Percentiles rank a stretch among this genome's conserved stretches.
Evolutionary conservation across 2,113 vertebrate genomes (phyloP).

Genomic region (Grallaria varia): DNA sequence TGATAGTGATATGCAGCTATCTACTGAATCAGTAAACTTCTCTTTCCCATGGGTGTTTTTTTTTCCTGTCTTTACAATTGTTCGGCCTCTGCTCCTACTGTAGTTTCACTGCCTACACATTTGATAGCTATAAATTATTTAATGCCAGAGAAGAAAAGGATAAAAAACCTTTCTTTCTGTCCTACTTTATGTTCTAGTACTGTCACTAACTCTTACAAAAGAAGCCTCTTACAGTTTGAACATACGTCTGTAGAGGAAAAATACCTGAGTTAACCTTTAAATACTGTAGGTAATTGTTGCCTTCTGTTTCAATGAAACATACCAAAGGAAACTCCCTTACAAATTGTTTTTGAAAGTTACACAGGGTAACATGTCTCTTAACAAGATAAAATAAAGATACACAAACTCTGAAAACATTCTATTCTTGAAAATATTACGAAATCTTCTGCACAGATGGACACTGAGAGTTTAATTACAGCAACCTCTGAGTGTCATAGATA

Average conservation of each 20-base stretch:
- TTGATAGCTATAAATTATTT: neutral
- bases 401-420: constrained; percentile 53
- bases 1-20: no score
- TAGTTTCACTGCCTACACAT: neutral
- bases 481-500: constrained; percentile 39
- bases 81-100: neutral
- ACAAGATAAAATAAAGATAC: constrained; percentile 53
- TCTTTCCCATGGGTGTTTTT: neutral
- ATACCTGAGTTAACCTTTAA: constrained; percentile 4
- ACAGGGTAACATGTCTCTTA: constrained; percentile 41
- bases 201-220: neutral
- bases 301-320: constrained; percentile 13
- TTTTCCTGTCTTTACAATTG: neutral
- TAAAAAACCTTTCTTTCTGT: neutral
- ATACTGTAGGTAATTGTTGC: neutral
- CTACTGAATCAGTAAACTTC: neutral
- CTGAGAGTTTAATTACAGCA: constrained; percentile 70
- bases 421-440: constrained; percentile 66
- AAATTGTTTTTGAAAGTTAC: constrained; percentile 30
- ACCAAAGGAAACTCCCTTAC: constrained; percentile 21
- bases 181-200: neutral
- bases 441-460: constrained; percentile 66
- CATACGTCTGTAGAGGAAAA: neutral
- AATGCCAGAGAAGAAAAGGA: neutral
- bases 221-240: neutral